Base-by-base conservation (phyloP, 2,113 vertebrate species). In the Megalops atlanticus region DNA sequence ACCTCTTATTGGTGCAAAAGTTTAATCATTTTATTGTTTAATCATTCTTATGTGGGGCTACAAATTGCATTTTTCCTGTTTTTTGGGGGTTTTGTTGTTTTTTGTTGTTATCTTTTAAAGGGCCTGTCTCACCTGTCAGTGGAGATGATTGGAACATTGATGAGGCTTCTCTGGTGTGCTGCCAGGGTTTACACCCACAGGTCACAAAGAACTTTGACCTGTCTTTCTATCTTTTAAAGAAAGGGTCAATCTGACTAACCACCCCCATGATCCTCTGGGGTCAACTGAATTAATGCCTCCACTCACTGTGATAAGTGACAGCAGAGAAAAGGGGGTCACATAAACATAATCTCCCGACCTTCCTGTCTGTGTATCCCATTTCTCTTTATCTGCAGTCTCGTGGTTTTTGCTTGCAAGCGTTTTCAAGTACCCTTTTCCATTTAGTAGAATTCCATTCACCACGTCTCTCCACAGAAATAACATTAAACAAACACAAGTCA, bases 401-500 rank as follows among this genome's bases (percentile, higher is more conserved):
- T n/a, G n/a, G n/a, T n/a, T n/a, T n/a, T n/a, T 54, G 16, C 49
- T 24, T 54, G 16, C 49, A 21, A 21, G 16, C 7, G 16, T 54
- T 64, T 64, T 24, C n/a, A 24, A 64, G 58, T n/a, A 64, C 58
- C 7, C n/a, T 54, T 7, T 64, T 64, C n/a, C 58, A 64, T 10
- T 64, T 31, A 10, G n/a, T 10, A 24, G 58, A 64, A 85, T 31
- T 58, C 47, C 33, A 36, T 84, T 76, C 79, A 82, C 88, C 72
- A 80, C 81, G 87, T 90, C 82, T 83, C 85, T 18, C 79, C 35
- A 64, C 74, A 45, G 68, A 70, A 69, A 33, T 81, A 84, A 81
- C 68, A 81, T 79, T 54, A 54, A 83, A 79, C 85, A 89, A 88
- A 89, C 80, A 43, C 35, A 64, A 27, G 58, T 84, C 49, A 68